These are phyloP conservation scores for Sclerodermus sp. DNA, from an alignment of 2,888 invertebrate genomes.

Conservation along the genomic window DNA sequence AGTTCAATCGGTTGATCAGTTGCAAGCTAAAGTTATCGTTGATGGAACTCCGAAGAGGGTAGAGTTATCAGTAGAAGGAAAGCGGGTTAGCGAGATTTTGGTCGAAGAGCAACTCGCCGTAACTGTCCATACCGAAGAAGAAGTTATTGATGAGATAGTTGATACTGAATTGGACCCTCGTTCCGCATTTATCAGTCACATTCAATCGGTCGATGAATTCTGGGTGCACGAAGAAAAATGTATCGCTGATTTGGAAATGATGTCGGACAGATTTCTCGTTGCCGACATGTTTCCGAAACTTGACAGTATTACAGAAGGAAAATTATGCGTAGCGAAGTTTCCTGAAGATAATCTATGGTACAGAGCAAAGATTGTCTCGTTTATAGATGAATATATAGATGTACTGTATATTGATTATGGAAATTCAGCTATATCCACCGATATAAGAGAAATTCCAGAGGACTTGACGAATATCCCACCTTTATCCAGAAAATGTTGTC, in stretches of 20 bases:
- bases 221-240: slow-evolving; percentile 74
- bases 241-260: slow-evolving; percentile 63
- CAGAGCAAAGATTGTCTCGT: slow-evolving; percentile 66
- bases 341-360: slow-evolving; percentile 71
- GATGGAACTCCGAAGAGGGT: slow-evolving; percentile 46
- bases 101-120: slow-evolving; percentile 38
- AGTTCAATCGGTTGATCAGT: slow-evolving; percentile 10
- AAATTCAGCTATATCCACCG: slow-evolving; percentile 66
- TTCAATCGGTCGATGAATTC: slow-evolving; percentile 72
- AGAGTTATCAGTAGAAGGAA: slow-evolving; percentile 53
- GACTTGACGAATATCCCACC: slow-evolving; percentile 63
- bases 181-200: slow-evolving; percentile 69
- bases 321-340: slow-evolving; percentile 69
- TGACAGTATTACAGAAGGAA: slow-evolving; percentile 63
- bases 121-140: slow-evolving; percentile 32
- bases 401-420: slow-evolving; percentile 73
- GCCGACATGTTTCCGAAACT: slow-evolving; percentile 61
- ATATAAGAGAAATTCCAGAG: slow-evolving; percentile 65
- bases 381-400: slow-evolving; percentile 62
- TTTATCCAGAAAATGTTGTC: slow-evolving; percentile 67
- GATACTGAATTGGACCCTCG: slow-evolving; percentile 53
- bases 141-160: slow-evolving; percentile 39
- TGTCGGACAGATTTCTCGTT: slow-evolving; percentile 63
- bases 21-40: slow-evolving; percentile 44
- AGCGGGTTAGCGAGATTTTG: slow-evolving; percentile 40